Percentiles rank a stretch among this genome's conserved stretches.
These are phyloP conservation scores for Rambutsinella grinnellia DNA, from an alignment of 2,888 invertebrate species.

Conservation along the genomic window DNA sequence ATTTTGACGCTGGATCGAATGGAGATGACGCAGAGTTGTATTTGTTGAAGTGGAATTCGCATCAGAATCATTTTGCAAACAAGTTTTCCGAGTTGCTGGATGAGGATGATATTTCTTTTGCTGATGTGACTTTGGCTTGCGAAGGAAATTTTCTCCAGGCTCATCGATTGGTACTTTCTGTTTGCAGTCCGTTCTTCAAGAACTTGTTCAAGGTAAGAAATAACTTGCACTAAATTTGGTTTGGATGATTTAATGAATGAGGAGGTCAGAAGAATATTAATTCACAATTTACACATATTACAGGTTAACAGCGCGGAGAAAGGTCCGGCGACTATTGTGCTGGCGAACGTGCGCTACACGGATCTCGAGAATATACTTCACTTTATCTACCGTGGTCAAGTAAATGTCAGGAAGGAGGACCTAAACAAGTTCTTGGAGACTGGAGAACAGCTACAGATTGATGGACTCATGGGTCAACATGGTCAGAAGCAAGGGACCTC, in stretches of 20 bases:
- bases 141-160: conserved; percentile 60
- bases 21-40: conserved; percentile 49
- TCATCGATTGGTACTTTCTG: conserved; percentile 56
- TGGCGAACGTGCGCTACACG: conserved; percentile 38
- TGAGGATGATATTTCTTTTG: conserved; percentile 49
- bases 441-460: conserved; percentile 44
- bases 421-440: conserved; percentile 39
- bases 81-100: conserved; percentile 48
- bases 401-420: conserved; percentile 40
- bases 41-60: conserved; percentile 59
- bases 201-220: conserved; percentile 59
- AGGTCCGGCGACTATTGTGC: conserved; percentile 31
- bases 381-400: conserved; percentile 48
- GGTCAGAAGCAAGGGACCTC: conserved; percentile 2
- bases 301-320: conserved; percentile 45
- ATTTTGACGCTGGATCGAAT: conserved; percentile 13
- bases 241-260: too few relatives aligned
- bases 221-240: too few relatives aligned
- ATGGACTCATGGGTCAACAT: conserved; percentile 40
- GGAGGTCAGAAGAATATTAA: too few relatives aligned
- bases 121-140: conserved; percentile 58
- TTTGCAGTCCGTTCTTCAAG: conserved; percentile 63
- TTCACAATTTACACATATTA: neutral
- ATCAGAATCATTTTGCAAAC: conserved; percentile 54
- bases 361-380: conserved; percentile 44